Evolutionary conservation across 1,140 invertebrate species (phyloP), one percentile per base, ranked within the genome.

Genomic region (Drosophila chauvacae): DNA sequence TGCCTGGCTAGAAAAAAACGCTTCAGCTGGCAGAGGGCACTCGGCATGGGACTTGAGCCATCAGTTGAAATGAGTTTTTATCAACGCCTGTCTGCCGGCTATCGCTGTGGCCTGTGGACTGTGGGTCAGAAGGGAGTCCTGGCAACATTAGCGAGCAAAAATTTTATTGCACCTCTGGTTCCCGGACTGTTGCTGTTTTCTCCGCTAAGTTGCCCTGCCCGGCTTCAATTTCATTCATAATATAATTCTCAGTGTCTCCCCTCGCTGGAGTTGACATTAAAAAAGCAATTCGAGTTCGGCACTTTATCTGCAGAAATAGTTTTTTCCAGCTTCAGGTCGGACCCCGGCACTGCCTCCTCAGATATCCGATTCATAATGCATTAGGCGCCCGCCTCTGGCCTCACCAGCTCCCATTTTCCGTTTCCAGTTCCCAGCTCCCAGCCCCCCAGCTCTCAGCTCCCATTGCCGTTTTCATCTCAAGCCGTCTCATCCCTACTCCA

Each of bases 51-150:
- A 78, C 57, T 60, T 56, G 65, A 71, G 65, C 69, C 85, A 84
- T 80, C 84, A 81, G 77, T 78, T 84, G 84, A 88, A 88, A 88
- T 88, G 84, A 88, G 84, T 88, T 88, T 88, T 88, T 88, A 88
- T 88, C 85, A 88, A 78, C 80, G 75, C 75, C 71, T 79, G 65
- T 71, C 76, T 75, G 58, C 57, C 33, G 73, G 62, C 66, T 77
- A 81, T 81, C 65, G 65, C 35, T 60, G 65, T 72, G 73, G 45
- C 68, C 66, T 56, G 47, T 48, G 47, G 23, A 71, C 18, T 63
- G 56, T 56, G 45, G 74, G 57, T 53, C 56, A 69, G 42, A 47
- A 60, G 65, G 41, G 70, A 55, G 61, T 74, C 50, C n/a, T 39
- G 61, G 48, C 56, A 73, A 88, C 83, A 87, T 87, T 87, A 87